phyloP scores from a whole-genome alignment of 2,888 invertebrate genomes.

The Heliconius sara region DNA sequence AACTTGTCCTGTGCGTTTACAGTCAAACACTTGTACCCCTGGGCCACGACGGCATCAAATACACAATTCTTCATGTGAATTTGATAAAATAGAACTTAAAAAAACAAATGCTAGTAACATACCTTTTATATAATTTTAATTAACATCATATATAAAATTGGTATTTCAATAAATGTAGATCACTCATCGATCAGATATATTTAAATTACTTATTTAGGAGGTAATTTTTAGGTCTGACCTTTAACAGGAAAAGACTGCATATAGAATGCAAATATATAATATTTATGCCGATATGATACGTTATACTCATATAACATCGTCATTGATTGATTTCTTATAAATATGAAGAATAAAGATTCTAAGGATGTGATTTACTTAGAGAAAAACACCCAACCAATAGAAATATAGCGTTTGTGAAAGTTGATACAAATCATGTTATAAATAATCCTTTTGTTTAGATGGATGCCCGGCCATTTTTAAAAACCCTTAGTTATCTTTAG shows the following conservation, averaged over 20 bases:
- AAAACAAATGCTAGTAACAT: not conserved
- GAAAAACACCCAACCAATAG: not conserved
- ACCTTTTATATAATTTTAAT: too few relatives aligned
- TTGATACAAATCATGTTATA: not conserved
- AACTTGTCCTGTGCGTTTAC: too few relatives aligned
- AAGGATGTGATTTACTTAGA: too few relatives aligned
- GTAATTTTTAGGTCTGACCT: conserved; percentile 2
- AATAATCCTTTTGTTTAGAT: conserved; percentile 14
- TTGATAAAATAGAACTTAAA: not conserved
- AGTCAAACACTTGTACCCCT: too few relatives aligned
- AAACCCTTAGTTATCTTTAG: conserved; percentile 31
- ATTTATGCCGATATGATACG: not conserved
- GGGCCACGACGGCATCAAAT: too few relatives aligned
- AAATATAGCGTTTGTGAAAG: not conserved
- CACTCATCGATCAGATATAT: not conserved
- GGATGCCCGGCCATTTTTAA: conserved; percentile 16
- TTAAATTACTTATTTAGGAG: not conserved
- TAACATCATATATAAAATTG: not conserved
- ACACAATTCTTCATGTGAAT: not conserved
- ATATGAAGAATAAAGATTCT: not conserved
- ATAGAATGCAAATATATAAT: not conserved
- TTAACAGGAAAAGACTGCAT: conserved; percentile 7
- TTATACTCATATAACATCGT: not conserved
- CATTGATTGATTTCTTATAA: not conserved
- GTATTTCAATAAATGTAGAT: not conserved